Percentiles rank a stretch among this genome's conserved stretches.
These are phyloP conservation scores for Iphiclides podalirius DNA, from an alignment of 2,888 invertebrate species.

Conservation along the genomic window DNA sequence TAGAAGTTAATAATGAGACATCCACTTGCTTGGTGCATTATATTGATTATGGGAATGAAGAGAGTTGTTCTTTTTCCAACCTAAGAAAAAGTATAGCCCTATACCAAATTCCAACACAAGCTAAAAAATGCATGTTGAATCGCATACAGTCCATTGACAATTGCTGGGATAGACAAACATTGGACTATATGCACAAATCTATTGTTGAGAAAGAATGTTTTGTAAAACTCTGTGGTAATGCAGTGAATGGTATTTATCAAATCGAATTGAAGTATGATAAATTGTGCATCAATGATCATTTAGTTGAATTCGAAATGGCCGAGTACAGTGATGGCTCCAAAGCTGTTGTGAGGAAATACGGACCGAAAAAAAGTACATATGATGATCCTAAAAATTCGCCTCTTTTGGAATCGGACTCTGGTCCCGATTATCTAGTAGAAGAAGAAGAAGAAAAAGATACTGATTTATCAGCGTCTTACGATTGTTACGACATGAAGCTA, in stretches of 20 bases:
- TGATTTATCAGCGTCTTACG: constrained; percentile 31
- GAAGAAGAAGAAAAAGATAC: constrained; percentile 38
- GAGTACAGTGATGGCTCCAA: constrained; percentile 55
- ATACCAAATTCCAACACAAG: constrained; percentile 83
- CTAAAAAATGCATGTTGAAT: constrained; percentile 79
- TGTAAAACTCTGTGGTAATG: constrained; percentile 63
- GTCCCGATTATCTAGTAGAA: constrained; percentile 58
- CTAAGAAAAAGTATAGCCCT: constrained; percentile 83
- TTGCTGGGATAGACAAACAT: constrained; percentile 71
- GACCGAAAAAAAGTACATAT: constrained; percentile 28
- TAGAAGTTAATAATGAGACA: constrained; percentile 57
- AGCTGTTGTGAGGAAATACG: constrained; percentile 46
- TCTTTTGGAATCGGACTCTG: constrained; percentile 42
- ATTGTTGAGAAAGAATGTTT: constrained; percentile 80
- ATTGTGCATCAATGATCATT: constrained; percentile 66
- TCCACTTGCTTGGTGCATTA: constrained; percentile 80
- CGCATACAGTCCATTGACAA: constrained; percentile 49
- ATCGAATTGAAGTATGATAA: constrained; percentile 60
- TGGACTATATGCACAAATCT: constrained; percentile 82
- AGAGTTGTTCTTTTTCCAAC: constrained; percentile 77
- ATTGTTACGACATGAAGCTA: constrained; percentile 40
- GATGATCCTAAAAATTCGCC: constrained; percentile 24
- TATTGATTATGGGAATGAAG: constrained; percentile 91
- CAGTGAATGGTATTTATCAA: constrained; percentile 48
- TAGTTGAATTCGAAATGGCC: constrained; percentile 69